Evolutionary conservation across 64 coral and sea anemone species (phyloP).

Genomic region (Trachythela sp.): DNA sequence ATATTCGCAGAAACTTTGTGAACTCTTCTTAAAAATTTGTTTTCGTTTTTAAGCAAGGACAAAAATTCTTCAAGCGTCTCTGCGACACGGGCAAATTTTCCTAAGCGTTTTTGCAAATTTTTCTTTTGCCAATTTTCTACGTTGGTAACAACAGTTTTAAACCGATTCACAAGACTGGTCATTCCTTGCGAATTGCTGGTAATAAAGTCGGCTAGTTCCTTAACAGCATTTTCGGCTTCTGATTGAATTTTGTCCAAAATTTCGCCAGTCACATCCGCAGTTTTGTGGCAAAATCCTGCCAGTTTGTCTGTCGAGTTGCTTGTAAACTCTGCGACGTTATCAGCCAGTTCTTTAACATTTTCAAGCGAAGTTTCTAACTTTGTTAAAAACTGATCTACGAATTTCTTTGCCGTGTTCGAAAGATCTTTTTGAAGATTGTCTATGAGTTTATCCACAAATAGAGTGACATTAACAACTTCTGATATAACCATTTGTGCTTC

Average conservation of each 20-base stretch:
- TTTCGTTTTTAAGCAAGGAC: background rate
- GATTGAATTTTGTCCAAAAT: background rate
- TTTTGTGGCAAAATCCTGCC: slow-evolving; percentile 2
- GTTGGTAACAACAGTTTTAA: background rate
- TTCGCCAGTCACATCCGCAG: background rate
- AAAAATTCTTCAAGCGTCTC: slow-evolving; percentile 18
- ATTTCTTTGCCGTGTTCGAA: slow-evolving; percentile 41
- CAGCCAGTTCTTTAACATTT: slow-evolving; percentile 55
- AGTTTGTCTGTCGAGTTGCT: background rate
- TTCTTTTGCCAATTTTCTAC: background rate
- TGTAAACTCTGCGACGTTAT: slow-evolving; percentile 16
- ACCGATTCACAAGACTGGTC: background rate
- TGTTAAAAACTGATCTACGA: slow-evolving; percentile 61
- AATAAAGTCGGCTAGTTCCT: background rate
- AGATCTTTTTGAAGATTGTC: slow-evolving; percentile 66
- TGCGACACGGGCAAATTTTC: background rate
- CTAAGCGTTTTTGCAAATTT: background rate
- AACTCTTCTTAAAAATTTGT: background rate
- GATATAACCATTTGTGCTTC: slow-evolving; percentile 42
- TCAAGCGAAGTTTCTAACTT: slow-evolving; percentile 60
- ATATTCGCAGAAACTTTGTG: slow-evolving; percentile 28
- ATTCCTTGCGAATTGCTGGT: background rate
- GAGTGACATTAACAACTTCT: slow-evolving; percentile 56
- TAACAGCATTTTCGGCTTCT: slow-evolving; percentile 13
- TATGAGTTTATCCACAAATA: slow-evolving; percentile 56